These are phyloP conservation scores for Larimichthys polyactis DNA, from an alignment of 2,113 vertebrate species.

Conservation along the genomic window DNA sequence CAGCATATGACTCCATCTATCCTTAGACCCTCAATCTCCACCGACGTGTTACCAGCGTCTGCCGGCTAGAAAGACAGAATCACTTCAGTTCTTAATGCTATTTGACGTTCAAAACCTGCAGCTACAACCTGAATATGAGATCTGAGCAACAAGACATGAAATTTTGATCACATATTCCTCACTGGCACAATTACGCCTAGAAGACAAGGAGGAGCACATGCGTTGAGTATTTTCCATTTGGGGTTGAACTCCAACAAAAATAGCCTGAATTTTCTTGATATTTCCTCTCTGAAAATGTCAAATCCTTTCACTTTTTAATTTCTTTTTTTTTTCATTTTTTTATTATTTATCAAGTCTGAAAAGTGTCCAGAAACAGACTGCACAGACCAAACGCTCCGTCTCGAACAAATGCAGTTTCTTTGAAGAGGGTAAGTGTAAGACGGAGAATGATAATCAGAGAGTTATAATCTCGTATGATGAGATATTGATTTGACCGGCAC, in stretches of 20 bases:
- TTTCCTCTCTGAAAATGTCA: background rate
- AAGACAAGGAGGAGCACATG: background rate
- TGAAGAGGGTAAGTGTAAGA: background rate
- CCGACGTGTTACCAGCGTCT: background rate
- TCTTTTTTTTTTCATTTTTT: background rate
- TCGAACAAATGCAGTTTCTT: background rate
- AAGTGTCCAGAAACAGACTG: too few relatives aligned
- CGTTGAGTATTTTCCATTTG: background rate
- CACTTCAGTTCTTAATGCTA: background rate
- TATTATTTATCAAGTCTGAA: background rate
- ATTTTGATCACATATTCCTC: constrained; percentile 25
- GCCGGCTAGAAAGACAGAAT: background rate
- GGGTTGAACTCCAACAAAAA: background rate
- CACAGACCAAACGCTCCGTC: background rate
- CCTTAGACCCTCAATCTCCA: background rate
- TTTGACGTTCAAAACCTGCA: constrained; percentile 1
- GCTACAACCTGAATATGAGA: constrained; percentile 36
- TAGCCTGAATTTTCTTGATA: background rate
- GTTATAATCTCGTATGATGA: constrained; percentile 39
- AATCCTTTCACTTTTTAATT: background rate
- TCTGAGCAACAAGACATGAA: constrained; percentile 1
- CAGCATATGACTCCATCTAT: background rate
- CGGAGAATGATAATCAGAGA: constrained; percentile 22
- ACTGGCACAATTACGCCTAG: constrained; percentile 5
- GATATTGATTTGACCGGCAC: constrained; percentile 38